Evolutionary conservation across 2,888 invertebrate genomes (phyloP), one percentile per base, ranked within the genome.

Genomic region (Dinocampus coccinellae): DNA sequence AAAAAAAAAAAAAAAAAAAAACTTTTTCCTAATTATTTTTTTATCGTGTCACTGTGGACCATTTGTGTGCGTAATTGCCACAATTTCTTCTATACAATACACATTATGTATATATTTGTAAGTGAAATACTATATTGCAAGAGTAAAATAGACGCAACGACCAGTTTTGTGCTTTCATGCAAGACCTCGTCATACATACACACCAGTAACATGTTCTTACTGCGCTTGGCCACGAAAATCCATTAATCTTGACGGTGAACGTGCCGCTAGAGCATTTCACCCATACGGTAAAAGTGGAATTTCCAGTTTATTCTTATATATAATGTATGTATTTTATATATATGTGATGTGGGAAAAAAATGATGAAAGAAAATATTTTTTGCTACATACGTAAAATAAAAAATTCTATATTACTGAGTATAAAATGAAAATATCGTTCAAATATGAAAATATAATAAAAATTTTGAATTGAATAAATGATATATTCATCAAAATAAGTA

Each of bases 191-290:
- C 69, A 69, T 69, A 69, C 9, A 34, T 60, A 47, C 64, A 57
- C 33, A n/a, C 22, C 13, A 24, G 47, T 36, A 34, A 36, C 34
- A n/a, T 22, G 34, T 34, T 63, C 24, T 63, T 64, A 63, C 39
- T 55, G 42, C 47, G 26, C 57, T 53, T 39, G 36, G 70, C 73
- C 70, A 70, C 73, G 68, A 71, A 73, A 71, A 75, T 75, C 75
- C 70, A 75, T 75, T 75, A 71, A 75, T 75, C 70, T 69, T 62
- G 52, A 36, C 52, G 57, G 61, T 53, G 61, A 69, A 69, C 62
- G 53, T 69, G 61, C 53, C 62, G 29, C 58, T 22, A 34, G 20
- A 66, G 33, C 26, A 20, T 57, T 57, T 55, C 39, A 22, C 53
- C 26, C 9, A 39, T 29, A 57, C 22, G 16, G 42, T 57, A 67